phyloP scores from a whole-genome alignment of 2,113 vertebrate species.

The Dendropsophus ebraccatus region DNA sequence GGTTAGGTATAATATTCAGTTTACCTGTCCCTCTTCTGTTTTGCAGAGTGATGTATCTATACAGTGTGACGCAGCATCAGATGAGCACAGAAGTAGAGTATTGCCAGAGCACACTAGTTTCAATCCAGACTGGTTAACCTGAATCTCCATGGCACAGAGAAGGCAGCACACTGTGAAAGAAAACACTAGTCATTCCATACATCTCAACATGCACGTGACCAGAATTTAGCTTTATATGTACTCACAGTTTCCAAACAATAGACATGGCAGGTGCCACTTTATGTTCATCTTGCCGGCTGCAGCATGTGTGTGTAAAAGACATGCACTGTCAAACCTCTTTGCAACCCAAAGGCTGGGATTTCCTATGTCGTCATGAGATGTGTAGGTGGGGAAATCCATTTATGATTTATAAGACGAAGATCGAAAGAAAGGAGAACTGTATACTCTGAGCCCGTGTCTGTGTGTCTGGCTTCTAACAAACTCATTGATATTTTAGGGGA shows the following conservation, averaged over 20 bases:
- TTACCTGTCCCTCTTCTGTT: neutral
- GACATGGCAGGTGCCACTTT: conserved; percentile 27
- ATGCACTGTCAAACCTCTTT: conserved; percentile 1
- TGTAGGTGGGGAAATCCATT: conserved; percentile 16
- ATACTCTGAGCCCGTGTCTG: neutral
- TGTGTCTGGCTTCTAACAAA: neutral
- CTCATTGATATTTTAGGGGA: neutral
- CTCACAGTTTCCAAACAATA: conserved; percentile 50
- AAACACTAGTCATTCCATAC: neutral
- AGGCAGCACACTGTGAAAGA: conserved; percentile 67
- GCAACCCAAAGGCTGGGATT: conserved; percentile 31
- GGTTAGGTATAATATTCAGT: neutral
- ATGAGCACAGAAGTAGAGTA: conserved; percentile 69
- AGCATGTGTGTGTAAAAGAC: neutral
- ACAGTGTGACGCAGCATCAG: conserved; percentile 62
- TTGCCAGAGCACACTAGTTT: conserved; percentile 69
- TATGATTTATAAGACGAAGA: neutral
- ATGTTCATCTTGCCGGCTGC: conserved; percentile 28
- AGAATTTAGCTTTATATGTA: neutral
- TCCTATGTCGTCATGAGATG: conserved; percentile 43
- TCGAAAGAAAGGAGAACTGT: conserved; percentile 25
- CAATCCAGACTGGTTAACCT: conserved; percentile 59
- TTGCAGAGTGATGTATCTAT: conserved; percentile 64
- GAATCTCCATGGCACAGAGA: conserved; percentile 47
- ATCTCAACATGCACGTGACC: neutral